Conservation (phyloP, 92 coral and sea anemone species). For the Epizoanthus rinbou region DNA sequence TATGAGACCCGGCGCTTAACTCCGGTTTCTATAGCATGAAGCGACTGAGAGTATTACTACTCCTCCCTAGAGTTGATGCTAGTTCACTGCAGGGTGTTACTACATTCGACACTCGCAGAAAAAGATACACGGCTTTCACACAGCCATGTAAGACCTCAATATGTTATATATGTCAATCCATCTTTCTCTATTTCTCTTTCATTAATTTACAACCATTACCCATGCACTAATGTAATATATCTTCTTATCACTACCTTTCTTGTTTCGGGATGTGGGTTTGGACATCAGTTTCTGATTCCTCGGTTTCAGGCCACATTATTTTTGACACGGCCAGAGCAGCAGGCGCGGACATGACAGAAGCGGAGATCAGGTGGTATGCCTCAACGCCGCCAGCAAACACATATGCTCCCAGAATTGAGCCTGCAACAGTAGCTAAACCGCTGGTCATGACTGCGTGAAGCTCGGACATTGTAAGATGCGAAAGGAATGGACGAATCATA, state of each 20-base stretch:
- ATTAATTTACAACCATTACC: background rate
- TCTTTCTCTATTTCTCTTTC: background rate
- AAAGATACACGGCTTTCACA: no score
- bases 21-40: no score
- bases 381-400: conserved; percentile 76
- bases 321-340: conserved; percentile 96
- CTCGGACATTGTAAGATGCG: conserved; percentile 82
- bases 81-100: no score
- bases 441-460: conserved; percentile 99
- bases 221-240: background rate
- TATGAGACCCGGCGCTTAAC: no score
- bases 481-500: conserved; percentile 88
- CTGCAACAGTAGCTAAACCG: conserved; percentile 96
- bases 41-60: no score
- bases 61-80: no score
- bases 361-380: conserved; percentile 87
- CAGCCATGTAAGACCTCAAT: no score
- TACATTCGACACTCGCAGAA: no score
- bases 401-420: conserved; percentile 86
- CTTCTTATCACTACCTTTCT: conserved; percentile 9
- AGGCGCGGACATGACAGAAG: conserved; percentile 99
- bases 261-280: conserved; percentile 47
- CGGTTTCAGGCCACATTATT: conserved; percentile 92
- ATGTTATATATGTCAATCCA: background rate
- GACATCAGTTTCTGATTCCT: conserved; percentile 71